A percentile compares a stretch with the other conserved stretches of the same genome.
Conservation (phyloP, 92 coral and sea anemone genomes). For the Umimayanthus kanabou region DNA sequence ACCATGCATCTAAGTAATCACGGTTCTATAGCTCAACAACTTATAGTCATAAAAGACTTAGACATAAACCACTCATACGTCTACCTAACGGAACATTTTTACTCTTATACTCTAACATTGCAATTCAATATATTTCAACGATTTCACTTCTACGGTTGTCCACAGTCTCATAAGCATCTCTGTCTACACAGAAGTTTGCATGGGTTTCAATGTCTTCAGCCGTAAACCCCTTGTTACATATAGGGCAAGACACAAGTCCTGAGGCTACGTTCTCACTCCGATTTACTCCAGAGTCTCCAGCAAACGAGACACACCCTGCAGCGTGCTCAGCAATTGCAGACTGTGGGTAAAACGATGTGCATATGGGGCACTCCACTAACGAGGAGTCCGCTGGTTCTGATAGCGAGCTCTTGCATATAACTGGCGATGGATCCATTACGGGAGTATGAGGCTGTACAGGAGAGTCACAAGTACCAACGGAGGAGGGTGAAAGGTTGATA, state of each 20-base stretch:
- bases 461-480: neutral
- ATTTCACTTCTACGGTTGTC: constrained; percentile 16
- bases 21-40: too few species aligned
- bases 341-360: constrained; percentile 48
- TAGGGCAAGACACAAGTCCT: constrained; percentile 59
- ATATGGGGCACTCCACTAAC: constrained; percentile 69
- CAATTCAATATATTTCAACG: constrained; percentile 10
- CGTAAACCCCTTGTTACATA: constrained; percentile 54
- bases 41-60: too few species aligned
- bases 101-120: neutral
- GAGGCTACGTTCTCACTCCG: constrained; percentile 6
- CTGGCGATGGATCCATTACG: constrained; percentile 12
- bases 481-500: neutral
- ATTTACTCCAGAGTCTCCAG: constrained; percentile 14
- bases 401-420: neutral
- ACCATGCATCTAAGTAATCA: too few species aligned
- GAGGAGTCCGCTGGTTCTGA: constrained; percentile 3
- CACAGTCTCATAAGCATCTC: constrained; percentile 15
- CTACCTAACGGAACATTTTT: neutral
- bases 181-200: constrained; percentile 65
- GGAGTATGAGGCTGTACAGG: too few species aligned
- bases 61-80: too few species aligned
- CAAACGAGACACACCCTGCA: constrained; percentile 52
- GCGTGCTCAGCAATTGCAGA: constrained; percentile 61
- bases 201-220: constrained; percentile 53